Conservation (phyloP, 1,140 invertebrate species). For the Papilio polyxenes region DNA sequence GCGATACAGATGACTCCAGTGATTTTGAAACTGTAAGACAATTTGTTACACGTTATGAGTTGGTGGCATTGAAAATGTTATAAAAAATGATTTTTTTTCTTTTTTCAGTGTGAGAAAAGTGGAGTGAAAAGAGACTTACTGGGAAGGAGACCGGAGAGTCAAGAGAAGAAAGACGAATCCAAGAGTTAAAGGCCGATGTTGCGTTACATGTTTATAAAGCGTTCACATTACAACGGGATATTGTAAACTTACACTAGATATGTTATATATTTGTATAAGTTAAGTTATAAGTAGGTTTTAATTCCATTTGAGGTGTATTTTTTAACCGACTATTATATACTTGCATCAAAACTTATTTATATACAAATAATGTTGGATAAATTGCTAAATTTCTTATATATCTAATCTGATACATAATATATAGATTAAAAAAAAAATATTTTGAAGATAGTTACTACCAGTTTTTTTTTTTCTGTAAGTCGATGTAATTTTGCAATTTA, state of each 20-base stretch:
- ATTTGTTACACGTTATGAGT: neutral
- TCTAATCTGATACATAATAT: neutral
- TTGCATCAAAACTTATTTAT: neutral
- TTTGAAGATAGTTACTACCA: too few species aligned
- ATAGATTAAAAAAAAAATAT: too few species aligned
- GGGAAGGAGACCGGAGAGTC: constrained; percentile 52
- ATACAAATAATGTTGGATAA: too few species aligned
- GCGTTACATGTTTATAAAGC: neutral
- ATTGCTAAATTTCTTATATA: neutral
- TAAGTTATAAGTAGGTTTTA: constrained; percentile 4
- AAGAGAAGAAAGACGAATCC: constrained; percentile 56
- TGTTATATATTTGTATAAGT: constrained; percentile 28
- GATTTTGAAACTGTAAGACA: constrained; percentile 27
- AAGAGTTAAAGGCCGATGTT: constrained; percentile 52
- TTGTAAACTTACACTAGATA: constrained; percentile 37
- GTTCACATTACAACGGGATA: neutral
- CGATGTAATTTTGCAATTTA: too few species aligned
- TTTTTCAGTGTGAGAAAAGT: constrained; percentile 60
- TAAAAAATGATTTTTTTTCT: constrained; percentile 19
- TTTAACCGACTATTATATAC: neutral
- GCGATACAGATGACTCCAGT: constrained; percentile 76
- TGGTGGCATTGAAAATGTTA: too few species aligned
- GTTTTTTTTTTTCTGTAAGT: too few species aligned
- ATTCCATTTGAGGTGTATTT: constrained; percentile 16
- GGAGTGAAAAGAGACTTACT: constrained; percentile 60